Evolutionary conservation across 2,888 invertebrate species (phyloP).

Genomic region (Stramonita haemastoma): DNA sequence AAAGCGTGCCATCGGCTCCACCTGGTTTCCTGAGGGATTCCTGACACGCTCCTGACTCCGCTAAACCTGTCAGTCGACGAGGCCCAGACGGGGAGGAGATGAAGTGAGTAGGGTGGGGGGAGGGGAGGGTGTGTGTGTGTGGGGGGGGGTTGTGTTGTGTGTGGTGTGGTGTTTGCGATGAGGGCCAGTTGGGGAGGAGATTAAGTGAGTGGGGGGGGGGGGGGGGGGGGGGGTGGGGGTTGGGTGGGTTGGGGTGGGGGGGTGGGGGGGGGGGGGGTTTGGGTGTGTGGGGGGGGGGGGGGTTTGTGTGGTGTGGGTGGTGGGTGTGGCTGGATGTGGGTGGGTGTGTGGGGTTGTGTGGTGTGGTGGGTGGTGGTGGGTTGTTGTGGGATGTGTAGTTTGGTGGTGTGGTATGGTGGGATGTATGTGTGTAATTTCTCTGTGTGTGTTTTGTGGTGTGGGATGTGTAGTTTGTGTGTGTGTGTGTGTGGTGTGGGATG

Average conservation of each 20-base stretch:
- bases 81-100: constrained; percentile 97
- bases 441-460: background rate
- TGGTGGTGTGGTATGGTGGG: background rate
- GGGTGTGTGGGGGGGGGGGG: no score
- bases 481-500: no score
- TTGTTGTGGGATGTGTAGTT: background rate
- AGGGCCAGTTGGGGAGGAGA: background rate
- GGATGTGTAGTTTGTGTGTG: background rate
- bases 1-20: constrained; percentile 91
- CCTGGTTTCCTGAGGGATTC: constrained; percentile 99
- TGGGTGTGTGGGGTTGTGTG: background rate
- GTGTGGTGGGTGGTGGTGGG: background rate
- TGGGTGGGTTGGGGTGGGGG: background rate
- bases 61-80: constrained; percentile 77
- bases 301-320: background rate
- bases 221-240: background rate
- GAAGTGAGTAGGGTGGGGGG: constrained; percentile 81
- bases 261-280: no score
- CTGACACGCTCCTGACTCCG: constrained; percentile 77
- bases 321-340: background rate
- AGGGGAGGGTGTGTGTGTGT: background rate
- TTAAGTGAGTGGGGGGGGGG: background rate
- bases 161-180: background rate
- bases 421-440: no score
- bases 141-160: background rate